A percentile compares a stretch with the other conserved stretches of the same genome.
Evolutionary conservation across 2,113 vertebrate genomes (phyloP).

Genomic region (Sinocyclocheilus maitianheensis): DNA sequence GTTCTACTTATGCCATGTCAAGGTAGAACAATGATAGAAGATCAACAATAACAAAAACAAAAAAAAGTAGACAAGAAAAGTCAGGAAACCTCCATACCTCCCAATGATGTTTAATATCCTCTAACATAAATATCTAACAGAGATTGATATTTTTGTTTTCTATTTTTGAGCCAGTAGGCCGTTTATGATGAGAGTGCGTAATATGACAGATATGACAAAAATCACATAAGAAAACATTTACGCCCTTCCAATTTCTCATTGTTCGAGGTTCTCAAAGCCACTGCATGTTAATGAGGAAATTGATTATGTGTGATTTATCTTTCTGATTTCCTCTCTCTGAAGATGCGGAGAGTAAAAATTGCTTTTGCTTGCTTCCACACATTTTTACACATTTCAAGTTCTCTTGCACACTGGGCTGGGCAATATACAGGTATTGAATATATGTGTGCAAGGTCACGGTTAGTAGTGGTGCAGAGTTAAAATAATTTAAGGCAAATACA

Average conservation of each 20-base stretch:
- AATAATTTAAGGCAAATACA: neutral
- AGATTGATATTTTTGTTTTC: neutral
- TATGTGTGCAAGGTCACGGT: neutral
- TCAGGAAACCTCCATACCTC: neutral
- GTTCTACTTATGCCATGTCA: neutral
- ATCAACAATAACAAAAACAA: neutral
- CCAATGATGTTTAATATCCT: neutral
- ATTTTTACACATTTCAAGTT: constrained; percentile 32
- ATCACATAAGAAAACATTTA: neutral
- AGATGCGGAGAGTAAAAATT: constrained; percentile 10
- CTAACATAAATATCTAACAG: neutral
- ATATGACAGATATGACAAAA: neutral
- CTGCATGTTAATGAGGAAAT: constrained; percentile 49
- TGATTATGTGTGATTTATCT: constrained; percentile 48
- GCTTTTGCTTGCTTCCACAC: constrained; percentile 33
- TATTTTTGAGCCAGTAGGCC: neutral
- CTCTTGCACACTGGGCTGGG: neutral
- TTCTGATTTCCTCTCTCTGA: constrained; percentile 18
- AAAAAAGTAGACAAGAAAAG: neutral
- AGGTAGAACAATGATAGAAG: neutral
- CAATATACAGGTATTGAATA: neutral
- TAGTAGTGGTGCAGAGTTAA: neutral
- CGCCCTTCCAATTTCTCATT: neutral
- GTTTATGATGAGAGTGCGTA: neutral
- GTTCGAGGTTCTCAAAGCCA: constrained; percentile 20